Conservation (phyloP, 2,797 vertebrate species). For the Balearica regulorum region DNA sequence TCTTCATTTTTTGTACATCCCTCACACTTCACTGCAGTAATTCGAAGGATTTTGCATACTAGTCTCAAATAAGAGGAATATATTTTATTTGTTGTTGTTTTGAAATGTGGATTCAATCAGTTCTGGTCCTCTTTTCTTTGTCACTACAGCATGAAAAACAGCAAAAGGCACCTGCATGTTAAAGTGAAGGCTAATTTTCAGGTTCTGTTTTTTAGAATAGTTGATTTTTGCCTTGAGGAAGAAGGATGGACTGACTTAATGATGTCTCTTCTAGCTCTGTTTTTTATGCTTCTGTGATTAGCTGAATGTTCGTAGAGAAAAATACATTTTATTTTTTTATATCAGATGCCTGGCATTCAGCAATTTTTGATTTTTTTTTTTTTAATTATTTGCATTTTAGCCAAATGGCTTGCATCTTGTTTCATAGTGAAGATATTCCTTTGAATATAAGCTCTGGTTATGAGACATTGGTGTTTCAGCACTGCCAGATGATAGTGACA, state of each 20-base stretch:
- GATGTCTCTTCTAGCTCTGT: neutral
- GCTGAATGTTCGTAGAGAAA: neutral
- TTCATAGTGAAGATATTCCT: neutral
- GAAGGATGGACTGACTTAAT: neutral
- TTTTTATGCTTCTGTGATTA: neutral
- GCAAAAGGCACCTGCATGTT: neutral
- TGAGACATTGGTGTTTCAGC: neutral
- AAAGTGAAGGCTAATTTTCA: neutral
- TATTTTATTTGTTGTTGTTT: neutral
- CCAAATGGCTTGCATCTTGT: neutral
- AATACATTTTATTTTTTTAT: neutral
- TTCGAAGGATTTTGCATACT: conserved; percentile 26
- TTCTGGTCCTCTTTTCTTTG: neutral
- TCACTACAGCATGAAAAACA: neutral
- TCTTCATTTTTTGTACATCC: neutral
- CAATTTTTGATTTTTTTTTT: neutral
- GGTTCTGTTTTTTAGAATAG: neutral
- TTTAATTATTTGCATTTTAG: neutral
- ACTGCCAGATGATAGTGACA: neutral
- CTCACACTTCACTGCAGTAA: neutral
- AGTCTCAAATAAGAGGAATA: neutral
- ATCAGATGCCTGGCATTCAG: neutral
- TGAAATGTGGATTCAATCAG: neutral
- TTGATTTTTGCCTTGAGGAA: neutral
- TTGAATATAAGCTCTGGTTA: neutral